These are phyloP conservation scores for Sphaeramia orbicularis DNA, from an alignment of 2,797 vertebrate genomes.

Conservation along the genomic window DNA sequence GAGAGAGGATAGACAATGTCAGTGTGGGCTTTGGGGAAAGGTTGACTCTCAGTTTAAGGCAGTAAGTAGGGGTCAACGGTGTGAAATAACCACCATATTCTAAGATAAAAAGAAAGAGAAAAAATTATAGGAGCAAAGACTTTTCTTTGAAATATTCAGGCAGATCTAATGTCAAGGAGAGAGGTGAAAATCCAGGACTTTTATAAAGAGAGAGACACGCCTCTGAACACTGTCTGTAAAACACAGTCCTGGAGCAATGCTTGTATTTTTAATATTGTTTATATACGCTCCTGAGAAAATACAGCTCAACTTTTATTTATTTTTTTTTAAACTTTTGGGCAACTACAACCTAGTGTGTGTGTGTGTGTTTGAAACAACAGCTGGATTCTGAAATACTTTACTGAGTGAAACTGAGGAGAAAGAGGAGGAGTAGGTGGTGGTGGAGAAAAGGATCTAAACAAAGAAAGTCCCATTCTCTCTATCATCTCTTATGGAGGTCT, in stretches of 20 bases:
- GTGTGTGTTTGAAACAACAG: slow-evolving; percentile 52
- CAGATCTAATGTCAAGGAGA: slow-evolving; percentile 28
- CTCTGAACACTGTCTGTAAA: slow-evolving; percentile 28
- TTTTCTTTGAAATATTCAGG: slow-evolving; percentile 35
- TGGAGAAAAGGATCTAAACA: slow-evolving; percentile 62
- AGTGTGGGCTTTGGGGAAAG: slow-evolving; percentile 44
- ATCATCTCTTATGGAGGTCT: slow-evolving; percentile 60
- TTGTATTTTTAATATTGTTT: slow-evolving; percentile 40
- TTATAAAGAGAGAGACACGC: slow-evolving; percentile 26
- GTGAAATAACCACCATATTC: slow-evolving; percentile 35
- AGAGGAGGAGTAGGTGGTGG: slow-evolving; percentile 26
- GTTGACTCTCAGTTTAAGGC: slow-evolving; percentile 51
- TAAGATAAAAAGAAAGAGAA: slow-evolving; percentile 34
- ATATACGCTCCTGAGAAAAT: slow-evolving; percentile 25
- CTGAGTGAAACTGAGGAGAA: slow-evolving; percentile 31
- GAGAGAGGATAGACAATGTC: slow-evolving; percentile 56
- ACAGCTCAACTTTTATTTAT: slow-evolving; percentile 23
- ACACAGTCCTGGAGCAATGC: slow-evolving; percentile 32
- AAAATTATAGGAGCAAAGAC: slow-evolving; percentile 29
- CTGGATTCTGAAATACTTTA: slow-evolving; percentile 56
- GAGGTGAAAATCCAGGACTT: slow-evolving; percentile 18
- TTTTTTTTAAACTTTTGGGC: slow-evolving; percentile 18
- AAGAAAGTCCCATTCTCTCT: slow-evolving; percentile 62
- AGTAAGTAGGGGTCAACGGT: slow-evolving; percentile 30
- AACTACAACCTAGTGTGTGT: no score